These are phyloP conservation scores for Urocynchramus pylzowi DNA, from an alignment of 2,113 vertebrate species.

Conservation along the genomic window DNA sequence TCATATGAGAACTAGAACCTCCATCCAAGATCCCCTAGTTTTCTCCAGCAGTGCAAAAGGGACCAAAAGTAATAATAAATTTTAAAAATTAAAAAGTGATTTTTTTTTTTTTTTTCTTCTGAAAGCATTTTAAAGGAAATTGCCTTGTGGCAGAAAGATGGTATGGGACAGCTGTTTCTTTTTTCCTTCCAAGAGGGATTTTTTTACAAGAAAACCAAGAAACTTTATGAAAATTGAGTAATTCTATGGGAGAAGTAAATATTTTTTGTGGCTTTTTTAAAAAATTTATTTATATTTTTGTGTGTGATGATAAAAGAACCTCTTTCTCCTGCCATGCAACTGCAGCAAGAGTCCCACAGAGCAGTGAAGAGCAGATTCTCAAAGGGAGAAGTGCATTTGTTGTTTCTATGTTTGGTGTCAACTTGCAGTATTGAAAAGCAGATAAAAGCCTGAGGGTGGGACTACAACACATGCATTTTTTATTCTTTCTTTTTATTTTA, in stretches of 20 bases:
- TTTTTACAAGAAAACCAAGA: background rate
- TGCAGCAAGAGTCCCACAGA: background rate
- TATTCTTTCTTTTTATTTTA: too few species aligned
- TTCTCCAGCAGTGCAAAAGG: background rate
- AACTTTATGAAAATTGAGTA: background rate
- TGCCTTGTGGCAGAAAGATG: background rate
- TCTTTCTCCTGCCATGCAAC: background rate
- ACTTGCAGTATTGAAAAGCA: background rate
- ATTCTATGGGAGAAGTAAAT: background rate
- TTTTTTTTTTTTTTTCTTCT: background rate
- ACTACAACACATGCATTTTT: background rate
- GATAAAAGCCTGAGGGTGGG: background rate
- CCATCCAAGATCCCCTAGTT: background rate
- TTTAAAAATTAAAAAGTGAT: background rate
- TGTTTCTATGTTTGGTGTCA: background rate
- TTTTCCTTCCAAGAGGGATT: background rate
- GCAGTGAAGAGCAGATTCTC: background rate
- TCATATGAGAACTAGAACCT: conserved; percentile 21
- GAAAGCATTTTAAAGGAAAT: background rate
- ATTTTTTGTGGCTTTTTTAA: background rate
- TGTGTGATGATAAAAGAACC: background rate
- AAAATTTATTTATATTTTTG: background rate
- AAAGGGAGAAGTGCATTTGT: background rate
- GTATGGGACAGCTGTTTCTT: background rate
- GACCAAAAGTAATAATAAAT: background rate